phyloP scores from a whole-genome alignment of 1,140 invertebrate genomes.

The Rhopalosiphum maidis region DNA sequence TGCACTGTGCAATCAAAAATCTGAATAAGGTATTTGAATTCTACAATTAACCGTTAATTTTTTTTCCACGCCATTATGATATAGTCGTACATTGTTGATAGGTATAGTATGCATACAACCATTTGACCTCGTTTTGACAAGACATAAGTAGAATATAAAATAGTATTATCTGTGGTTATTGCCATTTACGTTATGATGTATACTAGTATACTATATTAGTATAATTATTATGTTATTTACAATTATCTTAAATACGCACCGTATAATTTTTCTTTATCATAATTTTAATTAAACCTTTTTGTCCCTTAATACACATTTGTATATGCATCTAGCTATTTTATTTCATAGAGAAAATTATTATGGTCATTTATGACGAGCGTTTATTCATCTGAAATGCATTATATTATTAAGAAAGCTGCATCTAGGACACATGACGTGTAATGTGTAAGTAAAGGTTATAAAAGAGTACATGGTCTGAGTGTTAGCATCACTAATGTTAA shows the following conservation, averaged over 20 bases:
- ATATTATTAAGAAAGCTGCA: conserved; percentile 22
- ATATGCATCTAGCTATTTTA: not conserved
- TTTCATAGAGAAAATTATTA: conserved; percentile 16
- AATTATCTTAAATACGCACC: not conserved
- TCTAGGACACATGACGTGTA: not conserved
- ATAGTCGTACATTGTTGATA: not conserved
- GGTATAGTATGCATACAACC: not conserved
- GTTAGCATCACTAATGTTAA: conserved; percentile 35
- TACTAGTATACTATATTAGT: not conserved
- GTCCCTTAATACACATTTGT: not conserved
- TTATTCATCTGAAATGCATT: conserved; percentile 22
- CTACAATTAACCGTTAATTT: conserved; percentile 21
- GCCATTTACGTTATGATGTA: not conserved
- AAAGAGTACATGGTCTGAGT: not conserved
- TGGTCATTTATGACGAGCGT: not conserved
- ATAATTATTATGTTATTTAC: not conserved
- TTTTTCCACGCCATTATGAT: not conserved
- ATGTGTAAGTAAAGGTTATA: conserved; percentile 19
- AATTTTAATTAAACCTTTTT: not conserved
- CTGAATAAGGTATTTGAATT: conserved; percentile 21
- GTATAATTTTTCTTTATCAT: not conserved
- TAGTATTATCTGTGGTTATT: not conserved
- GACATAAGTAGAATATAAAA: not conserved
- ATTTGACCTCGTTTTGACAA: conserved; percentile 15
- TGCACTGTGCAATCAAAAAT: not conserved